A percentile compares a stretch with the other conserved stretches of the same genome.
phyloP scores from a whole-genome alignment of 2,888 invertebrate species.

The Ecliptopera silaceata region DNA sequence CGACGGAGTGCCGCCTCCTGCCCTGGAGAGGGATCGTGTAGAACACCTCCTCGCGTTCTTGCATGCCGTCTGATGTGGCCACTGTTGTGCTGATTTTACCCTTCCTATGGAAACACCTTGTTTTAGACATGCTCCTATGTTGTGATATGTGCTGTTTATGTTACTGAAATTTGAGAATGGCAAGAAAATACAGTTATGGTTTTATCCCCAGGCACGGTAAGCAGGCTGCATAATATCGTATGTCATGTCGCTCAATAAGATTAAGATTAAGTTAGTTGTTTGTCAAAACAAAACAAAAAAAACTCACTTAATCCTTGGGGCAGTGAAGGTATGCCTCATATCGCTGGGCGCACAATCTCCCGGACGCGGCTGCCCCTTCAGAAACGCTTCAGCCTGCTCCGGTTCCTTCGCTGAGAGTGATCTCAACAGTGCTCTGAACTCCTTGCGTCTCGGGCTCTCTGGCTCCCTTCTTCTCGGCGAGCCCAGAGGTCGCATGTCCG shows the following conservation, averaged over 20 bases:
- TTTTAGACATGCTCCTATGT: too few species aligned
- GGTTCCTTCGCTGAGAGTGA: slow-evolving; percentile 86
- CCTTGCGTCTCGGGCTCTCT: slow-evolving; percentile 75
- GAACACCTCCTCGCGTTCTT: slow-evolving; percentile 84
- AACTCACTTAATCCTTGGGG: slow-evolving; percentile 73
- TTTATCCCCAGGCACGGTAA: too few species aligned
- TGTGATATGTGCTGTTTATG: too few species aligned
- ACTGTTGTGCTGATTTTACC: slow-evolving; percentile 71
- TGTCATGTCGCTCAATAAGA: too few species aligned
- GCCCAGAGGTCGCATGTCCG: slow-evolving; percentile 63
- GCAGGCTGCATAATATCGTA: too few species aligned
- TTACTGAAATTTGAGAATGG: too few species aligned
- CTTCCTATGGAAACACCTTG: slow-evolving; percentile 52
- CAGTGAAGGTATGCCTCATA: slow-evolving; percentile 74
- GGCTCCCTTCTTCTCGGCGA: slow-evolving; percentile 69
- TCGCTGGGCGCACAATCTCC: slow-evolving; percentile 85
- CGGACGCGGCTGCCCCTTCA: slow-evolving; percentile 87
- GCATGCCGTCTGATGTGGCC: slow-evolving; percentile 63
- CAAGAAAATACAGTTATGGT: too few species aligned
- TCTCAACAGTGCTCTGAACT: slow-evolving; percentile 83
- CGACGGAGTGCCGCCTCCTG: slow-evolving; percentile 85
- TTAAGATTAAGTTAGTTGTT: too few species aligned
- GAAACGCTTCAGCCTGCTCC: slow-evolving; percentile 86
- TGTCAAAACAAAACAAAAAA: background rate
- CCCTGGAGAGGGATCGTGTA: slow-evolving; percentile 80